Evolutionary conservation across 1,140 invertebrate species (phyloP).

Genomic region (Drosophila equinoxialis): DNA sequence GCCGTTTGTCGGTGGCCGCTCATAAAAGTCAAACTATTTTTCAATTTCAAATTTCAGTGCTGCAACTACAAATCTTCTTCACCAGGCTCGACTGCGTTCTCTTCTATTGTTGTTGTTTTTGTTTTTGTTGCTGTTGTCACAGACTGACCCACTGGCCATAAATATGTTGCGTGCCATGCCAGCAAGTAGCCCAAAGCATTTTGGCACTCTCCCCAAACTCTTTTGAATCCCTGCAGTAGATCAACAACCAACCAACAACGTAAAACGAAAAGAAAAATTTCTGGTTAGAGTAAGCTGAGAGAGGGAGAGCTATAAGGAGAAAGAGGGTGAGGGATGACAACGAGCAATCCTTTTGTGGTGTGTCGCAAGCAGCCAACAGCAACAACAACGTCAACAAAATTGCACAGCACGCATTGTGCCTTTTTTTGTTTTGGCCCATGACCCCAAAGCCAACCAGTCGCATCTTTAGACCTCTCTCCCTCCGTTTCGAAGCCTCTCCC

Average conservation of each 20-base stretch:
- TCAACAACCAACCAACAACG: constrained; percentile 46
- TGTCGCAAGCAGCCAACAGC: constrained; percentile 52
- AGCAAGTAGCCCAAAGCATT: constrained; percentile 47
- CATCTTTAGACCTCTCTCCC: neutral
- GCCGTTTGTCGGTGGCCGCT: constrained; percentile 65
- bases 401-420: constrained; percentile 58
- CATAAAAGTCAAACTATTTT: constrained; percentile 81
- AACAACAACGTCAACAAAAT: constrained; percentile 5
- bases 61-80: constrained; percentile 76
- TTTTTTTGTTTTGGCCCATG: constrained; percentile 25
- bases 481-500: neutral
- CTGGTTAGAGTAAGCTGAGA: neutral
- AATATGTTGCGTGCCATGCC: constrained; percentile 73
- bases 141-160: constrained; percentile 74
- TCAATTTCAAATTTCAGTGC: constrained; percentile 79
- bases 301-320: constrained; percentile 16
- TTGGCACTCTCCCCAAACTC: constrained; percentile 21
- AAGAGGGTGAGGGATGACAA: constrained; percentile 2
- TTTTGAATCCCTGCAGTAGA: constrained; percentile 40
- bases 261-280: constrained; percentile 23
- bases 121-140: constrained; percentile 54
- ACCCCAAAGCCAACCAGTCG: constrained; percentile 33
- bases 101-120: constrained; percentile 25
- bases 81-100: constrained; percentile 46
- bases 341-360: constrained; percentile 61